Conservation (phyloP, 2,888 invertebrate species). For the Ophion obscuratus region DNA sequence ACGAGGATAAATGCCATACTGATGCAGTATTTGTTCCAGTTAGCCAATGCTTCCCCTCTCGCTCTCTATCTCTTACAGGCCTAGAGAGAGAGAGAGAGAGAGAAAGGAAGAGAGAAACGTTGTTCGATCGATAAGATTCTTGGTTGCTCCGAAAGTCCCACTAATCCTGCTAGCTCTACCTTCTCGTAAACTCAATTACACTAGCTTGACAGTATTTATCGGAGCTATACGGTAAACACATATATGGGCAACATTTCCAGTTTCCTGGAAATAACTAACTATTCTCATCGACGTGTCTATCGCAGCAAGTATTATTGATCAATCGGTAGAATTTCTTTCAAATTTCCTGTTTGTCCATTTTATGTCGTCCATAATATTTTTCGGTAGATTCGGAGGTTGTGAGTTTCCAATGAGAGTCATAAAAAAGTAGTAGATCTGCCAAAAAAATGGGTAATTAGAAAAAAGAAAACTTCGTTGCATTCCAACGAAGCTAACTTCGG, state of each 20-base stretch:
- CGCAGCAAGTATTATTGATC: not conserved
- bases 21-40: constrained; percentile 46
- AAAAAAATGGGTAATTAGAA: too few relatives aligned
- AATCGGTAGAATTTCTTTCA: not conserved
- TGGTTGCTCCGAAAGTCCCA: constrained; percentile 35
- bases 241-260: not conserved
- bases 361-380: too few relatives aligned
- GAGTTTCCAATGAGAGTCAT: too few relatives aligned
- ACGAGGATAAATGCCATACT: constrained; percentile 36
- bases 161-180: constrained; percentile 51
- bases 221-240: constrained; percentile 24
- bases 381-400: too few relatives aligned
- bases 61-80: not conserved
- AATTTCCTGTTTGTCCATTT: too few relatives aligned
- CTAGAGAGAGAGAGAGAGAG: constrained; percentile 25
- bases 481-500: too few relatives aligned
- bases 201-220: constrained; percentile 43
- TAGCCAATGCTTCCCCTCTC: constrained; percentile 4
- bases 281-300: not conserved
- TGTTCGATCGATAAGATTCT: constrained; percentile 63
- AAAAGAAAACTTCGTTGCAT: too few relatives aligned
- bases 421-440: too few relatives aligned
- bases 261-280: not conserved
- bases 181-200: constrained; percentile 57
- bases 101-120: not conserved